Conservation (phyloP, 2,888 invertebrate genomes). For the Archips xylosteana region DNA sequence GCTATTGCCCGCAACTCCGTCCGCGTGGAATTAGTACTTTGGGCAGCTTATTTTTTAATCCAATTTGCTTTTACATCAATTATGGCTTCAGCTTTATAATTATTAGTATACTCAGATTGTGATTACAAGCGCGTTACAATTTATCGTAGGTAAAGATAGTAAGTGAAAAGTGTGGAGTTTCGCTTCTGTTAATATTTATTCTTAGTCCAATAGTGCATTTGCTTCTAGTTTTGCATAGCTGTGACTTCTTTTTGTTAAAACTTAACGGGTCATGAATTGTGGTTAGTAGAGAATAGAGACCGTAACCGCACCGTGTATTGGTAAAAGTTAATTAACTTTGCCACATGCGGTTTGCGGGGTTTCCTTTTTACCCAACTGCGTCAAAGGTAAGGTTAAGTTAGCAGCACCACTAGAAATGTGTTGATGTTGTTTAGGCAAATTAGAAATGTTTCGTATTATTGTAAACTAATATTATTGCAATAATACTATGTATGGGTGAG, state of each 20-base stretch:
- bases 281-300: conserved; percentile 6
- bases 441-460: background rate
- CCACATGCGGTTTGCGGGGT: background rate
- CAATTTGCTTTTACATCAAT: too few species aligned
- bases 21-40: too few species aligned
- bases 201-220: background rate
- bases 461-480: too few species aligned
- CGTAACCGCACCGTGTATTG: background rate
- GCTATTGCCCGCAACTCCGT: too few species aligned
- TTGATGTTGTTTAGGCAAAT: background rate
- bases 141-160: too few species aligned
- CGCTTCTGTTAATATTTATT: background rate
- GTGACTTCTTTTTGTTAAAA: conserved; percentile 21
- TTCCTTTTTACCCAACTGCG: background rate
- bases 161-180: too few species aligned
- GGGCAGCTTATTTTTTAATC: too few species aligned
- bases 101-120: too few species aligned
- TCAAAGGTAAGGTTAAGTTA: too few species aligned
- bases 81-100: too few species aligned
- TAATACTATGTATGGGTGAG: too few species aligned
- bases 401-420: background rate
- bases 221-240: conserved; percentile 4
- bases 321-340: background rate
- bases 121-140: too few species aligned
- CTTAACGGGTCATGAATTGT: background rate